Conservation (phyloP, 2,888 invertebrate genomes). For the Syritta pipiens region DNA sequence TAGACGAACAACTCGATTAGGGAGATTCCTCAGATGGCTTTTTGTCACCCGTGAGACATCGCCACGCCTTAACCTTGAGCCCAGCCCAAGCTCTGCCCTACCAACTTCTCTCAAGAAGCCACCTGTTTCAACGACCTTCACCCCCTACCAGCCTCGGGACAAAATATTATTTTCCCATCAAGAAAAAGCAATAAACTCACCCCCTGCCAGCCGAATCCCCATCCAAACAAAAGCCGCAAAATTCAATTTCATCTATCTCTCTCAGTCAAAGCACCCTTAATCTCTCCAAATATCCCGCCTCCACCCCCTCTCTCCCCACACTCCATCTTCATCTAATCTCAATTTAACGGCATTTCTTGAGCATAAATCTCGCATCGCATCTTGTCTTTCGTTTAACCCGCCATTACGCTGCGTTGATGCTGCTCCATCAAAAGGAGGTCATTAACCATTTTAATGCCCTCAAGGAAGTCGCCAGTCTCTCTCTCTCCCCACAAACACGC, state of each 20-base stretch:
- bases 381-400: too few relatives aligned
- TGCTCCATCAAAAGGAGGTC: conserved; percentile 46
- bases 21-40: too few relatives aligned
- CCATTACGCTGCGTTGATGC: too few relatives aligned
- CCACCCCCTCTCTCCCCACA: too few relatives aligned
- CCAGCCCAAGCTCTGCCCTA: too few relatives aligned
- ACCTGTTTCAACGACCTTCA: too few relatives aligned
- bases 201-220: neutral
- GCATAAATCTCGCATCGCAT: conserved; percentile 34
- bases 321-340: conserved; percentile 31
- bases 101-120: too few relatives aligned
- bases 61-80: too few relatives aligned
- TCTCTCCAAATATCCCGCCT: conserved; percentile 31
- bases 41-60: too few relatives aligned
- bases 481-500: too few relatives aligned
- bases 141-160: too few relatives aligned
- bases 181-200: neutral
- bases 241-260: conserved; percentile 25
- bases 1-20: too few relatives aligned
- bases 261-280: conserved; percentile 1
- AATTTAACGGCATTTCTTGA: conserved; percentile 47
- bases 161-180: conserved; percentile 2
- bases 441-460: conserved; percentile 64
- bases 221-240: neutral
- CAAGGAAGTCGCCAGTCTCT: conserved; percentile 59